A percentile compares a stretch with the other conserved stretches of the same genome.
phyloP scores from a whole-genome alignment of 2,113 vertebrate species.

The Choloepus hoffmanni region DNA sequence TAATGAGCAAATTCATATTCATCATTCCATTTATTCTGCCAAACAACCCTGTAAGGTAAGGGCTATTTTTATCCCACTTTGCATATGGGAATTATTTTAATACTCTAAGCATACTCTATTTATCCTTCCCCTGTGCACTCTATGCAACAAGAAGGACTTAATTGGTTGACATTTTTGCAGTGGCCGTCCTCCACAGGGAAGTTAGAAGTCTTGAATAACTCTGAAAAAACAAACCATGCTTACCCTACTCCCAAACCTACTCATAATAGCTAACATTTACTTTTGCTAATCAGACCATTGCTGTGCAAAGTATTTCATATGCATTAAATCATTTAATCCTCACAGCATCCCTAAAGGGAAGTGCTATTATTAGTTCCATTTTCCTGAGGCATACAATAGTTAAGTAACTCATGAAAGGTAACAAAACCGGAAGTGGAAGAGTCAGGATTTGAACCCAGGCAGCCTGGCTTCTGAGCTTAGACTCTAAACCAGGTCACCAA shows the following conservation, averaged over 20 bases:
- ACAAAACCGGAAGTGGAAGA: fast-evolving
- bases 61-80: conserved; percentile 61
- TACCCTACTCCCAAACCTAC: neutral
- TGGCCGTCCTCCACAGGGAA: neutral
- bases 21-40: conserved; percentile 61
- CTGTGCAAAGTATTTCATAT: neutral
- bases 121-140: neutral
- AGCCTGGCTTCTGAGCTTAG: neutral
- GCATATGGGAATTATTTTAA: conserved; percentile 51
- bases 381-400: neutral
- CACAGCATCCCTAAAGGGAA: no score
- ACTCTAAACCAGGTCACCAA: neutral
- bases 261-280: neutral
- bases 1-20: conserved; percentile 71
- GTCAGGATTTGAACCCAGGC: neutral
- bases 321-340: no score
- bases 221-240: neutral
- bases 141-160: neutral
- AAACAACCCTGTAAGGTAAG: conserved; percentile 54
- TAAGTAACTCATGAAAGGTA: no score
- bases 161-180: neutral
- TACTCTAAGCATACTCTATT: neutral
- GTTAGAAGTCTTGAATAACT: no score
- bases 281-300: neutral
- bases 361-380: neutral